Evolutionary conservation across 2,797 vertebrate genomes (phyloP).

Genomic region (Sarcoramphus papa): DNA sequence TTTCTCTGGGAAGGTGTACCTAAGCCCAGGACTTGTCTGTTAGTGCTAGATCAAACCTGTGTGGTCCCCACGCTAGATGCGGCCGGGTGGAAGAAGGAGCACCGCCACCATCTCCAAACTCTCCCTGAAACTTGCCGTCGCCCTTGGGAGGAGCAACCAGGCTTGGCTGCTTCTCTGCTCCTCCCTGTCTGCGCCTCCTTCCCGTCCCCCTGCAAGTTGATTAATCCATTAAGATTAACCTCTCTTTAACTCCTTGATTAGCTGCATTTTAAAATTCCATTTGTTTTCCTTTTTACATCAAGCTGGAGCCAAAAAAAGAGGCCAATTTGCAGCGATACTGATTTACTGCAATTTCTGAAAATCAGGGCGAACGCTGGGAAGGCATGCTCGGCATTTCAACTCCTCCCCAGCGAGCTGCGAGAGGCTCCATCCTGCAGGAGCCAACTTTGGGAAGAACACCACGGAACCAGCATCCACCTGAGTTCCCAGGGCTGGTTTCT

Average conservation of each 20-base stretch:
- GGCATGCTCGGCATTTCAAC: slow-evolving; percentile 64
- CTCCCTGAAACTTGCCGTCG: background rate
- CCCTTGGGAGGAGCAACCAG: background rate
- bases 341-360: slow-evolving; percentile 74
- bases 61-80: background rate
- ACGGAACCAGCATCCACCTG: background rate
- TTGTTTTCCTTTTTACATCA: slow-evolving; percentile 74
- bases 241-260: slow-evolving; percentile 78
- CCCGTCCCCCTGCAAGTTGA: slow-evolving; percentile 44
- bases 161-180: background rate
- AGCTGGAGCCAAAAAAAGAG: slow-evolving; percentile 59
- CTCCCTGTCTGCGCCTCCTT: background rate
- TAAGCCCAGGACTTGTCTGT: background rate
- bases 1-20: background rate
- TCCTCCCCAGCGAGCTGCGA: background rate
- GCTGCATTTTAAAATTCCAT: slow-evolving; percentile 73
- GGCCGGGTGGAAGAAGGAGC: background rate
- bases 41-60: background rate
- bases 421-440: background rate
- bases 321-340: slow-evolving; percentile 68
- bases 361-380: slow-evolving; percentile 29
- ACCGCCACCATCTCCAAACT: background rate
- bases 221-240: slow-evolving; percentile 75
- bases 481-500: background rate
- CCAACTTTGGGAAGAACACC: background rate